Percentiles rank a stretch among this genome's conserved stretches.
phyloP scores from a whole-genome alignment of 2,888 invertebrate genomes.

The Andrena dorsata region DNA sequence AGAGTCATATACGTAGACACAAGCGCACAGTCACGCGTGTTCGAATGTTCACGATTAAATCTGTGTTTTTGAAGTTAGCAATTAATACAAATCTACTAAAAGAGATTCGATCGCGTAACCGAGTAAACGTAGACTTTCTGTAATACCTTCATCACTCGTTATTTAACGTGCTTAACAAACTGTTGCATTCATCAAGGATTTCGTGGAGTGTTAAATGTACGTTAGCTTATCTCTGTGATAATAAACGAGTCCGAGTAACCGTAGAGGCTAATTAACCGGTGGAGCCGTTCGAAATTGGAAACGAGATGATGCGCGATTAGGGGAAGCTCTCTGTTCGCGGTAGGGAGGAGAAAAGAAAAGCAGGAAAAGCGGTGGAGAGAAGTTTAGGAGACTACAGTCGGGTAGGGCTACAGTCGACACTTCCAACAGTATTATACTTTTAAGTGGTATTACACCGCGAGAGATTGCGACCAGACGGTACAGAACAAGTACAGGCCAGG shows the following conservation, averaged over 20 bases:
- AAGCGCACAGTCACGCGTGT: background rate
- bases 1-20: background rate
- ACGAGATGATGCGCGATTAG: background rate
- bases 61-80: slow-evolving; percentile 23
- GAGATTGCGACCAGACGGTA: background rate
- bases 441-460: background rate
- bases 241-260: slow-evolving; percentile 5
- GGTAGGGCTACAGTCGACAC: slow-evolving; percentile 13
- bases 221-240: slow-evolving; percentile 26
- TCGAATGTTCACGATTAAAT: slow-evolving; percentile 21
- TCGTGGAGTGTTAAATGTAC: slow-evolving; percentile 29
- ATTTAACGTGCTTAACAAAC: slow-evolving; percentile 34
- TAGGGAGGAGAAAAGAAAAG: background rate
- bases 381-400: slow-evolving; percentile 55
- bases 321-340: background rate
- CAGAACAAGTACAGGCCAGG: background rate
- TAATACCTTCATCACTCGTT: slow-evolving; percentile 8
- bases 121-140: background rate
- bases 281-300: background rate
- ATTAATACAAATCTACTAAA: slow-evolving; percentile 28
- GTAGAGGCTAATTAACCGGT: slow-evolving; percentile 7
- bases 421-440: background rate
- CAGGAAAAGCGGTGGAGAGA: slow-evolving; percentile 62
- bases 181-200: slow-evolving; percentile 21
- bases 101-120: slow-evolving; percentile 6